Base-by-base conservation (phyloP, 1,140 invertebrate species). In the Amyelois transitella region DNA sequence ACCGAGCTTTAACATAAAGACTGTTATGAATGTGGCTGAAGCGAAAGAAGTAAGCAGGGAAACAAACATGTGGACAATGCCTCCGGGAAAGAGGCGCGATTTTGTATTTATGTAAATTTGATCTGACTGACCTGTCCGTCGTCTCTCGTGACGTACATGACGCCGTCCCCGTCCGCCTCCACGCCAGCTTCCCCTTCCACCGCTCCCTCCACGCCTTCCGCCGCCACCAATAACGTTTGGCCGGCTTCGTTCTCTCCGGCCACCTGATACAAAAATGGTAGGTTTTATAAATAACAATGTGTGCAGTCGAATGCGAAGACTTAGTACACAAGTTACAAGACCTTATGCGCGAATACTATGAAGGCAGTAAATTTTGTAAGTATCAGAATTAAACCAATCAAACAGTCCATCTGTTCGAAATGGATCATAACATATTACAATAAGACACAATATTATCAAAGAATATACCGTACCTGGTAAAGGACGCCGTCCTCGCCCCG, bases 201-300 rank as follows among this genome's bases (percentile, higher is more conserved):
- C 52, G 93, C 91, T 0, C 93, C 93, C 58, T 93, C 91, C 6
- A 91, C 92, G 1, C 91, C 92, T 47, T 91, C 90, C n/a, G 89
- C 89, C 20, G 93, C 92, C 1, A 94, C 91, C 6, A 94, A 69
- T 18, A 94, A 79, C 0, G 93, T 94, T 66, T 94, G 93, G 0
- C 94, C 94, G 20, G 92, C 92, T 55, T 94, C 93, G 59, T 93
- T 94, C 66, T 95, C 92, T 6, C 94, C 94, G 0, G 94, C 92
- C 18, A 96, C 93, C 86, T 91, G 84, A 21, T 51, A 52, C 20
- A 32, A 6, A 24, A 28, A 44, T 12, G 7, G 21, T 32, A n/a
- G 18, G 8, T 48, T 21, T 25, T 38, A 44, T 38, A 51, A 12
- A 32, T 22, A 12, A 22, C 1, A 19, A 45, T 22, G 51, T n/a